Conservation (phyloP, 2,888 invertebrate species). For the Cepaea hortensis region DNA sequence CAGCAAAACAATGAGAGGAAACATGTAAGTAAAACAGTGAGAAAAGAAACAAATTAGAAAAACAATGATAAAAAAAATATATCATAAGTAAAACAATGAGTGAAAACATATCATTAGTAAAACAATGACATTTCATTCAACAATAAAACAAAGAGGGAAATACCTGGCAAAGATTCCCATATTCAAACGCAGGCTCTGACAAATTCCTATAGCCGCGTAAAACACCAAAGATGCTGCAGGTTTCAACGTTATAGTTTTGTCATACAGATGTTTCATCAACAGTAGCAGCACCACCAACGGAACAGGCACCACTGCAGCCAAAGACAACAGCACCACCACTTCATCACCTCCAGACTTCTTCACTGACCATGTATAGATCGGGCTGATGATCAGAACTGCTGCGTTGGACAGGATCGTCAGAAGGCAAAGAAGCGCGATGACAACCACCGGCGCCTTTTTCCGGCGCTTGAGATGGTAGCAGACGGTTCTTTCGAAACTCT, state of each 20-base stretch:
- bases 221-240: constrained; percentile 17
- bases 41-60: no score
- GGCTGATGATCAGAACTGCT: constrained; percentile 27
- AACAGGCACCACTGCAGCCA: constrained; percentile 33
- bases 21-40: no score
- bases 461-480: constrained; percentile 40
- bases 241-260: constrained; percentile 43
- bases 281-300: constrained; percentile 36
- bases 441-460: constrained; percentile 17
- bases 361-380: constrained; percentile 44
- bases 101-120: no score
- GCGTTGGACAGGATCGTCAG: constrained; percentile 28
- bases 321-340: constrained; percentile 15
- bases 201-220: constrained; percentile 29
- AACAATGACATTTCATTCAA: no score
- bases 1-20: no score
- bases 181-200: constrained; percentile 31
- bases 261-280: constrained; percentile 31
- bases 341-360: constrained; percentile 40
- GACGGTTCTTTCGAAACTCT: constrained; percentile 44
- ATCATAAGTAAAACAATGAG: no score
- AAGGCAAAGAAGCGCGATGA: constrained; percentile 26
- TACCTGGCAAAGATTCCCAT: constrained; percentile 42
- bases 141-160: not conserved
- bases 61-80: no score